Evolutionary conservation across 2,888 invertebrate species (phyloP).

Genomic region (Drepanosiphum platanoidis): DNA sequence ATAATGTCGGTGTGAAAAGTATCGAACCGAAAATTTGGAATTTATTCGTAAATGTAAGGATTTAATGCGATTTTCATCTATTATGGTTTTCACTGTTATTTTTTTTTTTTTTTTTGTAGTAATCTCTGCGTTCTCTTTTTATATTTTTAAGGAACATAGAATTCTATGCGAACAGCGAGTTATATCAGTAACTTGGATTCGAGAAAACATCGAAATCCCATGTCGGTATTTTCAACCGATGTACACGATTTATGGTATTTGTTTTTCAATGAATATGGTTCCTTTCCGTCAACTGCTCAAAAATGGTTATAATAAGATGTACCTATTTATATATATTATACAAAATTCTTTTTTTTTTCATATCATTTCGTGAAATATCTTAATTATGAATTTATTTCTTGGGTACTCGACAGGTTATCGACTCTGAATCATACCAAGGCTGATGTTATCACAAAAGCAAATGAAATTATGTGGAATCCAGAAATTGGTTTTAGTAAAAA

Average conservation of each 20-base stretch:
- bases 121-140: neutral
- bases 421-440: constrained; percentile 20
- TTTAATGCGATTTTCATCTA: neutral
- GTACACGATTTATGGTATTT: constrained; percentile 61
- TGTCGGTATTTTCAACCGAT: constrained; percentile 63
- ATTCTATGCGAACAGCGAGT: constrained; percentile 44
- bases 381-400: neutral
- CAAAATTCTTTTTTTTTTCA: no score
- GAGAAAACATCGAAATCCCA: constrained; percentile 57
- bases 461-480: constrained; percentile 52
- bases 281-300: constrained; percentile 59
- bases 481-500: constrained; percentile 48
- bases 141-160: constrained; percentile 39
- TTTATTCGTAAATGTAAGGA: constrained; percentile 35
- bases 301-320: constrained; percentile 62
- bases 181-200: constrained; percentile 56
- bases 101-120: neutral
- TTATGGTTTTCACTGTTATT: neutral
- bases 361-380: neutral
- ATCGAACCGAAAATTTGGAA: constrained; percentile 25
- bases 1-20: neutral
- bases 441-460: constrained; percentile 35
- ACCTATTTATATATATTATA: constrained; percentile 1
- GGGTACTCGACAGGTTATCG: constrained; percentile 38
- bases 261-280: constrained; percentile 63